These are phyloP conservation scores for Tangara arthus DNA, from an alignment of 2,797 vertebrate species.

Conservation along the genomic window DNA sequence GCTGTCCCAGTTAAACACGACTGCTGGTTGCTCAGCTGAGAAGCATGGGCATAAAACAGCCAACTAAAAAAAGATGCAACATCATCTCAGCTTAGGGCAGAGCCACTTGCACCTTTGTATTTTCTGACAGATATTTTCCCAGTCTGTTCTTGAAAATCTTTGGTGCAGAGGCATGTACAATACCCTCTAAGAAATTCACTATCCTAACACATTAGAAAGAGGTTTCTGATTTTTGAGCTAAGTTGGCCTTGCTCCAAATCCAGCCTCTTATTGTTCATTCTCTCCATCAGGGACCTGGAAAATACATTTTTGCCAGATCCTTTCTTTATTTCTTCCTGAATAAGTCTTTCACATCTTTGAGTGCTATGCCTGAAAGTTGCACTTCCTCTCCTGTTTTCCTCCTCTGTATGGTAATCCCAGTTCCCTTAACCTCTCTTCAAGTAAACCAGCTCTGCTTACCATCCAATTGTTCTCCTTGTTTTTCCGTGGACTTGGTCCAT, in stretches of 20 bases:
- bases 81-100: neutral
- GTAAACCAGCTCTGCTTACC: neutral
- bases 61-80: neutral
- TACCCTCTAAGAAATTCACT: neutral
- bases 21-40: neutral
- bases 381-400: rapidly evolving
- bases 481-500: neutral
- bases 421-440: neutral
- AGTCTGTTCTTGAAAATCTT: neutral
- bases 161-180: neutral
- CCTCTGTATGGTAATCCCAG: neutral
- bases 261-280: neutral
- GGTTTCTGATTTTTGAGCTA: neutral
- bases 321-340: neutral
- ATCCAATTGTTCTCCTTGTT: neutral
- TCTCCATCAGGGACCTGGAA: neutral
- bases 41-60: neutral
- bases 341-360: neutral
- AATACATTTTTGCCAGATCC: neutral
- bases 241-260: neutral
- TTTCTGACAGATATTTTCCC: neutral
- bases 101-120: neutral
- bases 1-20: neutral
- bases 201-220: neutral
- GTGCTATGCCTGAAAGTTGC: neutral